phyloP scores from a whole-genome alignment of 2,888 invertebrate species.

The Glyphotaelius pellucidus region DNA sequence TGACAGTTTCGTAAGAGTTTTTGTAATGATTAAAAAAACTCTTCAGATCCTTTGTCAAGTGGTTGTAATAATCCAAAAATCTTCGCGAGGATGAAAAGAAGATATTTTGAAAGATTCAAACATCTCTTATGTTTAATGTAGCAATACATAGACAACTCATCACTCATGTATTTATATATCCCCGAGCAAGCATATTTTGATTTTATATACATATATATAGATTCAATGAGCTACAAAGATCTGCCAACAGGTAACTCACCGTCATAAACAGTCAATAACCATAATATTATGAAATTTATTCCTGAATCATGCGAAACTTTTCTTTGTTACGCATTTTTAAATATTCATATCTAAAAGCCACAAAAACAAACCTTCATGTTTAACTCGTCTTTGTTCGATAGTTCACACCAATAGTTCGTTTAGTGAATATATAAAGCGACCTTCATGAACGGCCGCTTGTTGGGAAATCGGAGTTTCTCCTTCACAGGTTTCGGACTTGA shows the following conservation, averaged over 20 bases:
- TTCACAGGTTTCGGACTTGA: slow-evolving; percentile 30
- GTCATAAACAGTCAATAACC: not conserved
- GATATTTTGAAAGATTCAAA: too few relatives aligned
- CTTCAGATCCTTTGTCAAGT: too few relatives aligned
- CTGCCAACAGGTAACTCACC: too few relatives aligned
- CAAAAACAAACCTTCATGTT: not conserved
- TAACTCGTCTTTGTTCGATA: not conserved
- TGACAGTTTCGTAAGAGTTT: too few relatives aligned
- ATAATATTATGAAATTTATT: not conserved
- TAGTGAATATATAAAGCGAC: slow-evolving; percentile 6
- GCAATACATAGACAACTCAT: too few relatives aligned
- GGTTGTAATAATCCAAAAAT: too few relatives aligned
- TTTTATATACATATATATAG: too few relatives aligned
- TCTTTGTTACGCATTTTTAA: not conserved
- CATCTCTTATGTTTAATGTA: too few relatives aligned
- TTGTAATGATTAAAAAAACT: too few relatives aligned
- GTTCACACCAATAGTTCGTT: slow-evolving; percentile 6
- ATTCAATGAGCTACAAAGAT: not conserved
- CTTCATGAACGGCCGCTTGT: slow-evolving; percentile 7
- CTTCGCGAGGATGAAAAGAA: too few relatives aligned
- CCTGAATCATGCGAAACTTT: not conserved
- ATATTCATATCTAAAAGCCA: not conserved
- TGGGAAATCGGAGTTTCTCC: slow-evolving; percentile 35
- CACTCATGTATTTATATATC: too few relatives aligned
- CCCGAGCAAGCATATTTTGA: too few relatives aligned